Evolutionary conservation across 1,140 invertebrate genomes (phyloP).

Genomic region (Meloidogyne hapla): DNA sequence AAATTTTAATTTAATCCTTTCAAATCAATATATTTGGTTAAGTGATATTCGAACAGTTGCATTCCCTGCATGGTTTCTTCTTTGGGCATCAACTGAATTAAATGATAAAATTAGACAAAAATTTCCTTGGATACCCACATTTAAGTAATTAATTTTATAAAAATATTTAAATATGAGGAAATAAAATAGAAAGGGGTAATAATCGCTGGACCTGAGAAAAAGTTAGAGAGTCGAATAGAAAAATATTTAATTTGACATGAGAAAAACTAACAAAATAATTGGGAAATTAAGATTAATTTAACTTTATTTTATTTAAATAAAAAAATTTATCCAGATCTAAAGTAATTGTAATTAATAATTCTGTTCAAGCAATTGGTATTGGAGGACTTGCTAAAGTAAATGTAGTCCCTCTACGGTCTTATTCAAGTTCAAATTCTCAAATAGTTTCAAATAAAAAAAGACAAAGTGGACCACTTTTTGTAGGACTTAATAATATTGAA

Average conservation of each 20-base stretch:
- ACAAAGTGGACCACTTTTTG: background rate
- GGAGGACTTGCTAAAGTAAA: background rate
- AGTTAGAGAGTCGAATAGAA: too few relatives aligned
- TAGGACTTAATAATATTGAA: background rate
- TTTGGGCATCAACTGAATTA: conserved; percentile 18
- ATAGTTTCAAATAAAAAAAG: background rate
- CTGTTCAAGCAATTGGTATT: background rate
- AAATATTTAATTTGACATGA: too few relatives aligned
- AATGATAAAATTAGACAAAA: conserved; percentile 4
- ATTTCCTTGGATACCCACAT: conserved; percentile 12
- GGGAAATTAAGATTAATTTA: too few relatives aligned
- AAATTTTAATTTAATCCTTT: conserved; percentile 5
- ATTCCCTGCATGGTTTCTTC: conserved; percentile 24
- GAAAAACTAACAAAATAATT: too few relatives aligned
- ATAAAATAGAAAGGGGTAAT: too few relatives aligned
- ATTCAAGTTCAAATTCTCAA: conserved; percentile 2
- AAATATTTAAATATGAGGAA: too few relatives aligned
- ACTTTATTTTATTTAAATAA: too few relatives aligned
- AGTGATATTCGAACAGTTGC: conserved; percentile 18
- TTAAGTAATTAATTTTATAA: too few relatives aligned
- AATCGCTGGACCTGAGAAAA: too few relatives aligned
- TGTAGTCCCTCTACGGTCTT: background rate
- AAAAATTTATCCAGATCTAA: background rate
- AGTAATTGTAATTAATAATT: background rate
- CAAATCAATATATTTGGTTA: conserved; percentile 20